These are phyloP conservation scores for Latrodectus hesperus DNA, from an alignment of 2,888 invertebrate species.

Conservation along the genomic window DNA sequence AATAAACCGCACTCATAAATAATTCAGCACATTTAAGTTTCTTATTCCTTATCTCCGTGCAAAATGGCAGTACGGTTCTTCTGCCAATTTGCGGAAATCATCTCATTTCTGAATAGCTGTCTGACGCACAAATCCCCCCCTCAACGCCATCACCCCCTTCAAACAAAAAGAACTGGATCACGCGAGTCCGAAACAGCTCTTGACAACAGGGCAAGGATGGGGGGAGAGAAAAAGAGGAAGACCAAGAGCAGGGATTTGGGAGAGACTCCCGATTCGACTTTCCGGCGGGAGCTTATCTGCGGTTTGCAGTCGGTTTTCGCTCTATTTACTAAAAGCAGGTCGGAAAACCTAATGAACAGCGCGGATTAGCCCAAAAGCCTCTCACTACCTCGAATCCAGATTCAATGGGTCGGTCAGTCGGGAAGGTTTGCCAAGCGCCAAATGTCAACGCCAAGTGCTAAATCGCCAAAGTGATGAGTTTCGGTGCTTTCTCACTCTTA, in stretches of 20 bases:
- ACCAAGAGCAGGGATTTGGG: conserved; percentile 16
- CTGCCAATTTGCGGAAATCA: no score
- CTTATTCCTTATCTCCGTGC: no score
- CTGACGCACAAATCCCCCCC: neutral
- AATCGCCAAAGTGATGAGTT: conserved; percentile 36
- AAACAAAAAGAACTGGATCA: conserved; percentile 35
- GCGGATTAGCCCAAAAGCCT: conserved; percentile 53
- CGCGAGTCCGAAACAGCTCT: conserved; percentile 36
- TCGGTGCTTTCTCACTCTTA: neutral
- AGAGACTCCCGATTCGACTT: conserved; percentile 10
- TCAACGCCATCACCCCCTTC: neutral
- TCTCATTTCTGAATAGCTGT: no score
- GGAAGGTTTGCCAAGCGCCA: conserved; percentile 30
- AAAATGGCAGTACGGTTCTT: no score
- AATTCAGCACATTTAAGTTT: no score
- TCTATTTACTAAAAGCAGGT: conserved; percentile 65
- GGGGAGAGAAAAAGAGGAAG: conserved; percentile 9
- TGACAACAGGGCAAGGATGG: conserved; percentile 6
- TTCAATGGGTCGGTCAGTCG: conserved; percentile 55
- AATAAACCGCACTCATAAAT: no score
- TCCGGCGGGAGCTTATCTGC: conserved; percentile 50
- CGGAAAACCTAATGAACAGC: conserved; percentile 67
- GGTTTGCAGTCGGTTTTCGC: conserved; percentile 68
- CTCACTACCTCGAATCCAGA: conserved; percentile 22
- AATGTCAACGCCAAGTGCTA: conserved; percentile 43